phyloP scores from a whole-genome alignment of 2,888 invertebrate genomes.

The Tipula vernalis region DNA sequence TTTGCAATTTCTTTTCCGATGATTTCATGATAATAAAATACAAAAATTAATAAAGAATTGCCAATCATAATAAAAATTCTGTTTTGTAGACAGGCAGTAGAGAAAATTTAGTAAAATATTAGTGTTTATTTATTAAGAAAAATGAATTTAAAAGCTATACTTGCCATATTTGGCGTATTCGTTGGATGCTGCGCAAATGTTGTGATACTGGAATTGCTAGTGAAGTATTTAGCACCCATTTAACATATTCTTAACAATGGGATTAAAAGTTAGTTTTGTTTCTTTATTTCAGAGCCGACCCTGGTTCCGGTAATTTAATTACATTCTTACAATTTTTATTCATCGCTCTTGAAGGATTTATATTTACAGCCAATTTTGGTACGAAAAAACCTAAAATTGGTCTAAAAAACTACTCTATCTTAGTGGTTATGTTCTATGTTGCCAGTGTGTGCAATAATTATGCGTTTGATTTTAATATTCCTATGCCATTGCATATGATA shows the following conservation, averaged over 20 bases:
- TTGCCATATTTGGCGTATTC: conserved; percentile 61
- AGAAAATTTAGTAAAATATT: background rate
- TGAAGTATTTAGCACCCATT: conserved; percentile 37
- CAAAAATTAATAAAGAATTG: background rate
- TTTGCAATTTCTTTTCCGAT: background rate
- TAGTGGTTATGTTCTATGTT: conserved; percentile 84
- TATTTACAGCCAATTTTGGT: conserved; percentile 74
- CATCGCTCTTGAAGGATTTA: conserved; percentile 79
- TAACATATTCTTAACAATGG: too few species aligned
- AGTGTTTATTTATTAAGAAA: background rate
- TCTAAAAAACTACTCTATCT: conserved; percentile 63
- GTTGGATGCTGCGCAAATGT: conserved; percentile 87
- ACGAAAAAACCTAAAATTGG: conserved; percentile 59
- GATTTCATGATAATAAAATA: background rate
- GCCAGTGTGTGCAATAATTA: conserved; percentile 89
- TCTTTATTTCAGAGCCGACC: conserved; percentile 55
- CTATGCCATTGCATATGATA: conserved; percentile 97
- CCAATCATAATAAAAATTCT: background rate
- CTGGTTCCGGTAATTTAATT: conserved; percentile 85
- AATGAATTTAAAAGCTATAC: conserved; percentile 37
- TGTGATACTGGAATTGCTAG: conserved; percentile 75
- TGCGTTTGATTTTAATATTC: conserved; percentile 91
- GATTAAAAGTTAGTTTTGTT: too few species aligned
- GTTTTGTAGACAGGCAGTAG: background rate
- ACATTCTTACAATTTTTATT: conserved; percentile 93